Evolutionary conservation across 2,888 invertebrate species (phyloP), one percentile per base, ranked within the genome.

Genomic region (Schrankia costaestrigalis): DNA sequence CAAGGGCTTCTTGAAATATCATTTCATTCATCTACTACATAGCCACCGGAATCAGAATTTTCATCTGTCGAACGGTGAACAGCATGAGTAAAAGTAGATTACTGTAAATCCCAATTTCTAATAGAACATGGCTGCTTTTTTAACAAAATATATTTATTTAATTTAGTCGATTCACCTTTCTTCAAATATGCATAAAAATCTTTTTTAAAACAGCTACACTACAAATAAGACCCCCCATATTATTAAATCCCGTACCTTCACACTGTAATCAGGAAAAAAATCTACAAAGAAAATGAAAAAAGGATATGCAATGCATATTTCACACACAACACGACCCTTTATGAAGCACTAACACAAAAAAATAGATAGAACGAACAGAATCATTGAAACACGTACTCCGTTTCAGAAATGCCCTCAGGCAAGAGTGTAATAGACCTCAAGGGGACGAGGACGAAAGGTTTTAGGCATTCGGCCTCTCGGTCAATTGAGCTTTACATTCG

Each of bases 371-470:
- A 8, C 24, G 11, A 5, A 13, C n/a, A 3, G 22, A 35, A 33
- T 35, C 26, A 31, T 8, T 21, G 23, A 15, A 27, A 21, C 34
- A 28, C 29, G 38, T 31, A 34, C n/a, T 31, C 8, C 22, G 25
- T 36, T 31, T 33, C 47, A 24, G 28, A 21, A 42, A 41, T 46
- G 41, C 52, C 49, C 37, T 19, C 13, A 35, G 41, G 50, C 40
- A 34, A 23, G 13, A 18, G 14, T 43, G 36, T 33, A 40, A 43
- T 49, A 11, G 36, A 21, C 11, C 50, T 36, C 54, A 8, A n/a
- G 54, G 37, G 53, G 28, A 33, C 42, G 39, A 42, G 34, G 24
- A 34, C 8, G 31, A 46, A 39, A 49, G 37, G 49, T 40, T 45
- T 40, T 15, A 17, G 36, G 15, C 13, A 36, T 14, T 28, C 30